These are phyloP conservation scores for Passer domesticus DNA, from an alignment of 2,113 vertebrate genomes.

Conservation along the genomic window DNA sequence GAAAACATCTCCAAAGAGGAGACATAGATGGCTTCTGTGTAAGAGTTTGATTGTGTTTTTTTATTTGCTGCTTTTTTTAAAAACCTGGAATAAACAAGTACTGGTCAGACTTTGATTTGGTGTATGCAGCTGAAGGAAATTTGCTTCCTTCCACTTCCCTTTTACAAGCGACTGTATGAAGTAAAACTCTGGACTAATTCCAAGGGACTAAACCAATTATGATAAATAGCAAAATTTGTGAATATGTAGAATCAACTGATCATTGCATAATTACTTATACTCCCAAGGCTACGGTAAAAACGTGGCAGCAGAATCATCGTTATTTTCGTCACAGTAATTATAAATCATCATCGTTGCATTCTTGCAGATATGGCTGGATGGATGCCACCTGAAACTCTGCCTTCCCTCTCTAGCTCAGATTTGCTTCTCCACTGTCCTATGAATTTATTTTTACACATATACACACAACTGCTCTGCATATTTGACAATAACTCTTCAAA, in stretches of 20 bases:
- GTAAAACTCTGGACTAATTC: slow-evolving; percentile 51
- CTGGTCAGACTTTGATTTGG: background rate
- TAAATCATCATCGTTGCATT: slow-evolving; percentile 25
- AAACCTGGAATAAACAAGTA: background rate
- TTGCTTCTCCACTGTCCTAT: background rate
- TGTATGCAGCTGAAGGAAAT: background rate
- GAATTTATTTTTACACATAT: background rate
- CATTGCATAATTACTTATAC: slow-evolving; percentile 51
- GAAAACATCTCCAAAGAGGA: background rate
- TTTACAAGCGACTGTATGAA: slow-evolving; percentile 11
- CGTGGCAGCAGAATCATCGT: background rate
- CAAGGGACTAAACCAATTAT: slow-evolving; percentile 61
- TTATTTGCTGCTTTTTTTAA: background rate
- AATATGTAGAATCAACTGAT: slow-evolving; percentile 61
- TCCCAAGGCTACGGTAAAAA: slow-evolving; percentile 42
- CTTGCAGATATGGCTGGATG: slow-evolving; percentile 36
- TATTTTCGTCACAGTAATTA: slow-evolving; percentile 67
- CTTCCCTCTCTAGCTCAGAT: background rate
- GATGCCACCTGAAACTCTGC: slow-evolving; percentile 43
- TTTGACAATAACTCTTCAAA: slow-evolving; percentile 2
- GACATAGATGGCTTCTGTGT: background rate
- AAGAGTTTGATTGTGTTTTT: background rate
- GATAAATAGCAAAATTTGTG: slow-evolving; percentile 62
- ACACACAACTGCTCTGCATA: background rate
- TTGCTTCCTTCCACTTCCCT: background rate